A percentile compares a stretch with the other conserved stretches of the same genome.
Evolutionary conservation across 2,888 invertebrate species (phyloP).

Genomic region (Epirrita christyi): DNA sequence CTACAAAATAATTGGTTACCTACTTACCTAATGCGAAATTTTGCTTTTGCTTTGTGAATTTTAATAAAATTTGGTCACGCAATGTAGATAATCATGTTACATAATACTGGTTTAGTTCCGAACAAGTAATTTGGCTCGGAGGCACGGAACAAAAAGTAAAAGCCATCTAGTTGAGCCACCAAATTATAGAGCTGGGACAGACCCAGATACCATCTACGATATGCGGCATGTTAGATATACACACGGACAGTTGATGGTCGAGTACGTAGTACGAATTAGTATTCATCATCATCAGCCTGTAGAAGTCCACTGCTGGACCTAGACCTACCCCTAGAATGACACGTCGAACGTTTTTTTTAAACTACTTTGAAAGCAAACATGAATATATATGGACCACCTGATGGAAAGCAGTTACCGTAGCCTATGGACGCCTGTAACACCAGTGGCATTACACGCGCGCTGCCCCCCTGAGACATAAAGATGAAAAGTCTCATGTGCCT

Average conservation of each 20-base stretch:
- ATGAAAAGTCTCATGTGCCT: too few species aligned
- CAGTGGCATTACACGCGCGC: too few species aligned
- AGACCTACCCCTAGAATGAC: too few species aligned
- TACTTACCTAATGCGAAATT: background rate
- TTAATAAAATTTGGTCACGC: slow-evolving; percentile 28
- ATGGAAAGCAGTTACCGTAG: too few species aligned
- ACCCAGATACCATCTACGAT: slow-evolving; percentile 32
- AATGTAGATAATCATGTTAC: slow-evolving; percentile 31
- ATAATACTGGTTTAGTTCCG: slow-evolving; percentile 24
- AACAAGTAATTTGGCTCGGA: slow-evolving; percentile 22
- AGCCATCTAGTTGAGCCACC: slow-evolving; percentile 38
- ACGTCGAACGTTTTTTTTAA: too few species aligned
- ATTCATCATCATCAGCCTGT: too few species aligned
- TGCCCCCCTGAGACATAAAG: too few species aligned
- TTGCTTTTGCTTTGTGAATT: background rate
- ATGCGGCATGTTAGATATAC: background rate
- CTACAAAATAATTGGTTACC: slow-evolving; percentile 2
- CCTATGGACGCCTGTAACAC: too few species aligned
- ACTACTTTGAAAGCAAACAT: too few species aligned
- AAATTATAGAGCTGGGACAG: slow-evolving; percentile 33
- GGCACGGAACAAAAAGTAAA: slow-evolving; percentile 46
- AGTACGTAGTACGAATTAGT: too few species aligned
- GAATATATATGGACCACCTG: too few species aligned
- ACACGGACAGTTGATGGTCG: background rate
- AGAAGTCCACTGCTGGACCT: too few species aligned